Evolutionary conservation across 1,140 invertebrate genomes (phyloP).

Genomic region (Metaphire vulgaris): DNA sequence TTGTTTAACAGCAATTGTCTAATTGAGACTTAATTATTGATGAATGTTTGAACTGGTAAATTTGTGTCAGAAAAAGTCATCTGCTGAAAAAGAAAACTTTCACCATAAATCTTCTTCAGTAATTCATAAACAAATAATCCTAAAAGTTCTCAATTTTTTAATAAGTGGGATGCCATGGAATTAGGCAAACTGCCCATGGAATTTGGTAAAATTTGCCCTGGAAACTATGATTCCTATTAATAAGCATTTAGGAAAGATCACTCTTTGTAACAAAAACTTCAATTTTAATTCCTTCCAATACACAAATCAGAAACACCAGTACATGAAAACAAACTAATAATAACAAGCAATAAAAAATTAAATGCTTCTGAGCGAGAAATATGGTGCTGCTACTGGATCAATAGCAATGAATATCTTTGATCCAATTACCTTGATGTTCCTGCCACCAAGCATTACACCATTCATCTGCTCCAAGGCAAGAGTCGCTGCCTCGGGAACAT

Average conservation of each 20-base stretch:
- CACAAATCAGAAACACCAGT: background rate
- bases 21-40: too few species aligned
- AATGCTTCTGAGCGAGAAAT: too few species aligned
- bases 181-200: background rate
- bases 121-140: background rate
- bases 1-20: too few species aligned
- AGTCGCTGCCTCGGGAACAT: slow-evolving; percentile 97
- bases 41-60: too few species aligned
- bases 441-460: slow-evolving; percentile 93
- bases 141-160: too few species aligned
- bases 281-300: background rate
- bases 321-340: background rate
- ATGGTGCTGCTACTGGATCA: too few species aligned
- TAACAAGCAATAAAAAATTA: background rate
- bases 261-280: background rate
- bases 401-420: too few species aligned
- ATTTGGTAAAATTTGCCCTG: background rate
- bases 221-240: background rate
- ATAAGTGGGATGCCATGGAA: background rate
- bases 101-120: background rate
- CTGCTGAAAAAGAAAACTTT: too few species aligned
- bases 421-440: slow-evolving; percentile 87
- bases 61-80: too few species aligned
- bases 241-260: background rate
- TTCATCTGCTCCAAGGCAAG: slow-evolving; percentile 99